Percentiles rank a stretch among this genome's conserved stretches.
These are phyloP conservation scores for Thecophora atra DNA, from an alignment of 2,888 invertebrate species.

Conservation along the genomic window DNA sequence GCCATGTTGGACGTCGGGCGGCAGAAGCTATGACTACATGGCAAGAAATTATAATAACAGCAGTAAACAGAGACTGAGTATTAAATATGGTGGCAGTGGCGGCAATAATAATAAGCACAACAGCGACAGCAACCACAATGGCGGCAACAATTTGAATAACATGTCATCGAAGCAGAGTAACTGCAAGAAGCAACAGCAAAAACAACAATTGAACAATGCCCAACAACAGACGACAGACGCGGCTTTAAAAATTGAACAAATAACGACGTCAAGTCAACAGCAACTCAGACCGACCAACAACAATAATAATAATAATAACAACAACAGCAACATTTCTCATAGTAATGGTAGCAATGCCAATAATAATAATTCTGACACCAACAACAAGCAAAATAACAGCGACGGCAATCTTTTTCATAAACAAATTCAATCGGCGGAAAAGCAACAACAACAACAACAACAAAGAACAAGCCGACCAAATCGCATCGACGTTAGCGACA, in stretches of 20 bases:
- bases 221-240: not conserved
- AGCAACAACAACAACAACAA: constrained; percentile 44
- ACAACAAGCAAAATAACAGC: constrained; percentile 44
- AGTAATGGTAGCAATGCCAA: constrained; percentile 41
- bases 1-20: constrained; percentile 53
- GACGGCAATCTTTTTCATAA: constrained; percentile 34
- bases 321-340: constrained; percentile 30
- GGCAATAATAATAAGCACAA: constrained; percentile 11
- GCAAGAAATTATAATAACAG: constrained; percentile 18
- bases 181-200: constrained; percentile 25
- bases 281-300: constrained; percentile 42
- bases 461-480: constrained; percentile 55
- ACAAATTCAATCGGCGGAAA: constrained; percentile 38
- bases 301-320: constrained; percentile 41
- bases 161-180: constrained; percentile 29
- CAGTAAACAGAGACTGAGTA: constrained; percentile 7
- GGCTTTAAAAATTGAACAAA: constrained; percentile 49
- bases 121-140: constrained; percentile 11
- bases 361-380: constrained; percentile 11
- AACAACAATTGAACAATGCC: constrained; percentile 32
- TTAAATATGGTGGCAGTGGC: constrained; percentile 21
- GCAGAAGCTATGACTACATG: constrained; percentile 38
- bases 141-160: constrained; percentile 15
- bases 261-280: constrained; percentile 42
- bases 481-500: constrained; percentile 62